phyloP scores from a whole-genome alignment of 1,140 invertebrate species.

The Drosophila nannoptera region DNA sequence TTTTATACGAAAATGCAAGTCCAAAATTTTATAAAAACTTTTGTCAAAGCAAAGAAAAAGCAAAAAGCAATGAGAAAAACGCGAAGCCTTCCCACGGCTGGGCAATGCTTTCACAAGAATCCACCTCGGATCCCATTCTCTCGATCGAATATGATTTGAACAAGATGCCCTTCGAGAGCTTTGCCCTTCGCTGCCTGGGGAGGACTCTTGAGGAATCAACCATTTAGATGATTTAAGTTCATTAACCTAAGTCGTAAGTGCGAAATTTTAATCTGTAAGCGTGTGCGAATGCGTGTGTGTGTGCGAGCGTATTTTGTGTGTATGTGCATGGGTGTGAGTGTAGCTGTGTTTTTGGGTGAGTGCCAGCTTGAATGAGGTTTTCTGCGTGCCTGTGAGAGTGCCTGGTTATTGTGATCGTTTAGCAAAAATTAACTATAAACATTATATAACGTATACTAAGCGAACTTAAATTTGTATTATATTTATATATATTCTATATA shows the following conservation, averaged over 20 bases:
- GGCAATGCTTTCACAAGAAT: slow-evolving; percentile 11
- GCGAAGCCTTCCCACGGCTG: slow-evolving; percentile 8
- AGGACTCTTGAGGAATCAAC: slow-evolving; percentile 10
- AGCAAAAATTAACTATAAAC: slow-evolving; percentile 75
- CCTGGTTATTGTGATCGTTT: slow-evolving; percentile 71
- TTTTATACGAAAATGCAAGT: slow-evolving; percentile 71
- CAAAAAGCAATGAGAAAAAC: slow-evolving; percentile 57
- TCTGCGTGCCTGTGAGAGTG: slow-evolving; percentile 51
- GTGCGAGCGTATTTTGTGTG: slow-evolving; percentile 37
- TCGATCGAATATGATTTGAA: neutral
- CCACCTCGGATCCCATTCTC: neutral
- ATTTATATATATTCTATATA: slow-evolving; percentile 45
- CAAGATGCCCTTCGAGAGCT: slow-evolving; percentile 1
- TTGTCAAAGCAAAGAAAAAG: slow-evolving; percentile 68
- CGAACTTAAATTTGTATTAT: slow-evolving; percentile 63
- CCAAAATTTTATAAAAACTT: slow-evolving; percentile 77
- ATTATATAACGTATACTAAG: slow-evolving; percentile 63
- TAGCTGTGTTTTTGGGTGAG: slow-evolving; percentile 13
- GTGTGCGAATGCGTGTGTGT: slow-evolving; percentile 37
- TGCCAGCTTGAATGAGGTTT: slow-evolving; percentile 11
- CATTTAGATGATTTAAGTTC: slow-evolving; percentile 32
- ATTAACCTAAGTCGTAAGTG: slow-evolving; percentile 55
- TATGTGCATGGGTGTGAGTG: slow-evolving; percentile 33
- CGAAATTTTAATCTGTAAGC: slow-evolving; percentile 70
- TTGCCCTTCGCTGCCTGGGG: slow-evolving; percentile 15